Conservation (phyloP, 2,888 invertebrate species). For the Hemaris fuciformis region DNA sequence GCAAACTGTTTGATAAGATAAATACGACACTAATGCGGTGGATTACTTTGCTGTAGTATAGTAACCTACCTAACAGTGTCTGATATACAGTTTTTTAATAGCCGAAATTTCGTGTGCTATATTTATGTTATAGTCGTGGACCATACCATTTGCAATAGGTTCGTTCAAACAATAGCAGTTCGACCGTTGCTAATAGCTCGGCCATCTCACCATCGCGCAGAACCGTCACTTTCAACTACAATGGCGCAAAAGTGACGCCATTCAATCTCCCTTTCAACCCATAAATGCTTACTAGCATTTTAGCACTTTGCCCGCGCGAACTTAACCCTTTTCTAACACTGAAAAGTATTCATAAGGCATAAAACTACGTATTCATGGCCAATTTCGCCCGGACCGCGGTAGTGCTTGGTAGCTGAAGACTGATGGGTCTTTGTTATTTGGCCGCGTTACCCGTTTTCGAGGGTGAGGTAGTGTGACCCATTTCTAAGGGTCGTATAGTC, state of each 20-base stretch:
- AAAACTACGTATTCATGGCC: constrained; percentile 51
- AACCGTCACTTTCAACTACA: constrained; percentile 39
- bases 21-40: too few relatives aligned
- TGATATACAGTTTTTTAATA: too few relatives aligned
- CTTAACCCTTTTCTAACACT: constrained; percentile 60
- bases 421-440: constrained; percentile 37
- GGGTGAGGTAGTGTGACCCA: constrained; percentile 46
- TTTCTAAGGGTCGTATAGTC: constrained; percentile 58
- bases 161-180: not conserved
- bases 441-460: constrained; percentile 15
- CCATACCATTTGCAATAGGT: not conserved
- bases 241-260: constrained; percentile 15
- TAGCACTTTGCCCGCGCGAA: constrained; percentile 56
- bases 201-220: constrained; percentile 24
- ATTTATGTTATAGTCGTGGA: not conserved
- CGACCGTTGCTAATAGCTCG: not conserved
- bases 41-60: too few relatives aligned
- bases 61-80: not conserved
- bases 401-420: constrained; percentile 1
- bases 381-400: constrained; percentile 33
- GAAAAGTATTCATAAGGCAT: constrained; percentile 65
- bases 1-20: too few relatives aligned
- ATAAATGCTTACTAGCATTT: constrained; percentile 68
- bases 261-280: constrained; percentile 30
- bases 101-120: not conserved